These are phyloP conservation scores for Rhipidura dahli DNA, from an alignment of 2,113 vertebrate species.

Conservation along the genomic window DNA sequence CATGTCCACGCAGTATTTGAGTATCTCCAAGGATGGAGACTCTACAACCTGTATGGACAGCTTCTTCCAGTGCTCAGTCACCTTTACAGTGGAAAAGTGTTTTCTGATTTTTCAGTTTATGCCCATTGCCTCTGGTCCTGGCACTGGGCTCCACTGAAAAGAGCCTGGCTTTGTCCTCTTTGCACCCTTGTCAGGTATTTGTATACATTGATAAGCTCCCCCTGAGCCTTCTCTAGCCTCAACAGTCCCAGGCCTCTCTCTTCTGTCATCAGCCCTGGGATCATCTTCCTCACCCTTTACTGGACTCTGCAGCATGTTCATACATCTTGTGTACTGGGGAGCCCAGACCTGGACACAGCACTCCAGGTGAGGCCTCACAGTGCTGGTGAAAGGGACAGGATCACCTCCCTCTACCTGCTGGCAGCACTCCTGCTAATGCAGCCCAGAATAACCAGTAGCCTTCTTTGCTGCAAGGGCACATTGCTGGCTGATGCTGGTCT, in stretches of 20 bases:
- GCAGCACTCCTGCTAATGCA: neutral
- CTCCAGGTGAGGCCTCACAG: neutral
- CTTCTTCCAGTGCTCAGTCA: neutral
- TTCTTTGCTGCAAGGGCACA: neutral
- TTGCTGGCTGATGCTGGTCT: neutral
- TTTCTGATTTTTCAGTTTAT: neutral
- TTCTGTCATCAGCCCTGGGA: neutral
- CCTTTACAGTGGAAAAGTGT: neutral
- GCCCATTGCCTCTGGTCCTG: neutral
- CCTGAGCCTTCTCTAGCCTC: neutral
- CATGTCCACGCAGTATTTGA: neutral
- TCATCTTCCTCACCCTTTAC: neutral
- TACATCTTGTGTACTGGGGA: neutral
- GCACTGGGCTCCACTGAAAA: neutral
- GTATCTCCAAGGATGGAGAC: neutral
- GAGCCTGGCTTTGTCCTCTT: neutral
- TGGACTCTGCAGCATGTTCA: neutral
- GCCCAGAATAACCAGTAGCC: neutral
- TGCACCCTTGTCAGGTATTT: neutral
- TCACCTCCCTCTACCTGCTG: neutral
- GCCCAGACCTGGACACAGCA: neutral
- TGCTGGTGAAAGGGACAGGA: neutral
- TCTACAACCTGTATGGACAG: neutral
- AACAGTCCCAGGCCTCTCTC: neutral
- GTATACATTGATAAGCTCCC: neutral